Evolutionary conservation across 2,888 invertebrate genomes (phyloP).

Genomic region (Latheticus oryzae): DNA sequence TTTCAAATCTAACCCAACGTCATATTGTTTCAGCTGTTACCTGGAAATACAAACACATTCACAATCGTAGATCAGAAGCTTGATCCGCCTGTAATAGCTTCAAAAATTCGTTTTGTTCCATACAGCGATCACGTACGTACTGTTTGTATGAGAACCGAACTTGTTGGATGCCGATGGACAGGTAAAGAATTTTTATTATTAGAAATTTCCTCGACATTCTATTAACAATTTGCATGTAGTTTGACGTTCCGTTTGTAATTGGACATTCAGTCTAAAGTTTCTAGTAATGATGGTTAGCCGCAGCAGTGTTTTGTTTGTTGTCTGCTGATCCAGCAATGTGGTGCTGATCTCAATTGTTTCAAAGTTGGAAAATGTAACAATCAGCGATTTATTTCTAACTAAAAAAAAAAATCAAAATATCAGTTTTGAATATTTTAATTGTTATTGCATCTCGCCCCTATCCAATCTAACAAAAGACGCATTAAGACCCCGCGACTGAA

Average conservation of each 20-base stretch:
- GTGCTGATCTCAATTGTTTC: conserved; percentile 50
- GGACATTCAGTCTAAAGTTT: conserved; percentile 35
- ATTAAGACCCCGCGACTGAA: too few relatives aligned
- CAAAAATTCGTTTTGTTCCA: conserved; percentile 82
- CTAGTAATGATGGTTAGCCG: conserved; percentile 35
- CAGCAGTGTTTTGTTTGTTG: conserved; percentile 40
- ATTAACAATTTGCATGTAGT: too few relatives aligned
- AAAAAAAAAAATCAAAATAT: too few relatives aligned
- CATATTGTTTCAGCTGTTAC: conserved; percentile 74
- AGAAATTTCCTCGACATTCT: too few relatives aligned
- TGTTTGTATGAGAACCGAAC: conserved; percentile 84
- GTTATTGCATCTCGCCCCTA: conserved; percentile 2
- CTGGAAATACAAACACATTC: conserved; percentile 84
- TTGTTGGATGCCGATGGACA: conserved; percentile 82
- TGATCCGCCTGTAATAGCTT: conserved; percentile 81
- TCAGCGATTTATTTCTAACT: too few relatives aligned
- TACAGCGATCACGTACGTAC: conserved; percentile 82
- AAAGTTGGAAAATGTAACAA: conserved; percentile 49
- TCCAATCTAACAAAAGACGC: conserved; percentile 18
- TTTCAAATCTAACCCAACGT: too few relatives aligned
- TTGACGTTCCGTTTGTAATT: conserved; percentile 40
- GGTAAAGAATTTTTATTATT: too few relatives aligned
- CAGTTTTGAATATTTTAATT: too few relatives aligned
- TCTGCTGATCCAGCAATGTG: conserved; percentile 49
- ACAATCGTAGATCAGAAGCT: conserved; percentile 78